These are phyloP conservation scores for Limnothrissa miodon DNA, from an alignment of 2,113 vertebrate species.

Conservation along the genomic window DNA sequence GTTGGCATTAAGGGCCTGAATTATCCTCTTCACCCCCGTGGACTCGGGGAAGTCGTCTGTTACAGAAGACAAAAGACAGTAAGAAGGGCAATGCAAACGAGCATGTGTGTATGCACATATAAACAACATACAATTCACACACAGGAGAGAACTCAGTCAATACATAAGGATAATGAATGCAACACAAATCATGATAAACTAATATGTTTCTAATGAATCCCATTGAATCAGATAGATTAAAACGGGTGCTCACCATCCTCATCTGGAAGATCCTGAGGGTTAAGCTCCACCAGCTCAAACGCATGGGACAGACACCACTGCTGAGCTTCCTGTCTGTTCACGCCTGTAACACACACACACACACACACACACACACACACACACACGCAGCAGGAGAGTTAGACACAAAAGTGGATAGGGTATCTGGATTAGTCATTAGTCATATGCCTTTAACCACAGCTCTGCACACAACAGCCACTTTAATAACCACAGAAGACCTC, in stretches of 20 bases:
- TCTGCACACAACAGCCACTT: background rate
- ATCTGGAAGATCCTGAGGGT: constrained; percentile 88
- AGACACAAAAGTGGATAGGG: background rate
- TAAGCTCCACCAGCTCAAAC: constrained; percentile 94
- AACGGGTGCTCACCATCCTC: constrained; percentile 81
- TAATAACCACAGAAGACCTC: background rate
- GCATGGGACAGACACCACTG: constrained; percentile 95
- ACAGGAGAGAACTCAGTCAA: too few species aligned
- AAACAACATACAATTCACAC: background rate
- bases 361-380: background rate
- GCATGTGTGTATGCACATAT: background rate
- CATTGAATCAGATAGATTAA: background rate
- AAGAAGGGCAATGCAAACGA: background rate
- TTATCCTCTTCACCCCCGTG: constrained; percentile 89
- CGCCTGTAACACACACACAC: constrained; percentile 64
- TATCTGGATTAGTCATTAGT: background rate
- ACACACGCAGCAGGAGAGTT: background rate
- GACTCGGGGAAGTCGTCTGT: constrained; percentile 97
- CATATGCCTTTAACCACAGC: background rate
- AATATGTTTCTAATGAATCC: background rate
- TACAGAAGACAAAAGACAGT: constrained; percentile 5
- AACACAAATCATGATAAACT: background rate
- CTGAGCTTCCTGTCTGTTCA: constrained; percentile 87
- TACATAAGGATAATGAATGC: background rate
- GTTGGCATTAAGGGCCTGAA: constrained; percentile 94